Evolutionary conservation across 2,888 invertebrate species (phyloP).

Genomic region (Chrysodeixis includens): DNA sequence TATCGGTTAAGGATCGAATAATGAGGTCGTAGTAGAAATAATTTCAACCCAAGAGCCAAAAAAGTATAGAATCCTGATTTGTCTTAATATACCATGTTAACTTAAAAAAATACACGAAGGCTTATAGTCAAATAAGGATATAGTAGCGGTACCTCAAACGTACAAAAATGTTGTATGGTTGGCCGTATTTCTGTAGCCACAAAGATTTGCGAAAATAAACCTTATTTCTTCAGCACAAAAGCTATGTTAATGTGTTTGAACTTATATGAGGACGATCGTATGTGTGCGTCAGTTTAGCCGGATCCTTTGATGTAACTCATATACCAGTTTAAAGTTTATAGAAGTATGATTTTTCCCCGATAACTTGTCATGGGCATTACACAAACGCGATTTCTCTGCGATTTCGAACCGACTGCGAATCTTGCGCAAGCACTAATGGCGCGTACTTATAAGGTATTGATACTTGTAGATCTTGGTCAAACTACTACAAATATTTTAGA

Average conservation of each 20-base stretch:
- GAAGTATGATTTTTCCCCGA: slow-evolving; percentile 34
- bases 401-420: slow-evolving; percentile 61
- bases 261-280: not conserved
- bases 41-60: not conserved
- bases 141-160: not conserved
- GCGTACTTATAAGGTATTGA: slow-evolving; percentile 77
- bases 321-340: too few relatives aligned
- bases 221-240: not conserved
- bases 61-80: not conserved
- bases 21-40: not conserved
- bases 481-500: slow-evolving; percentile 66
- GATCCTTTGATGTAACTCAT: not conserved
- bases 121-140: not conserved
- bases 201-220: not conserved
- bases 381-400: slow-evolving; percentile 77
- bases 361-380: slow-evolving; percentile 64
- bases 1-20: too few relatives aligned
- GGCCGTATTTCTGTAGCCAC: not conserved
- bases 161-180: not conserved
- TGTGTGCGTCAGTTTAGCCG: not conserved
- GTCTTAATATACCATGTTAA: not conserved
- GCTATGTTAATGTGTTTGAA: not conserved
- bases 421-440: slow-evolving; percentile 74
- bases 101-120: not conserved
- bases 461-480: slow-evolving; percentile 62